phyloP scores from a whole-genome alignment of 2,113 vertebrate genomes.

The Alethe diademata region DNA sequence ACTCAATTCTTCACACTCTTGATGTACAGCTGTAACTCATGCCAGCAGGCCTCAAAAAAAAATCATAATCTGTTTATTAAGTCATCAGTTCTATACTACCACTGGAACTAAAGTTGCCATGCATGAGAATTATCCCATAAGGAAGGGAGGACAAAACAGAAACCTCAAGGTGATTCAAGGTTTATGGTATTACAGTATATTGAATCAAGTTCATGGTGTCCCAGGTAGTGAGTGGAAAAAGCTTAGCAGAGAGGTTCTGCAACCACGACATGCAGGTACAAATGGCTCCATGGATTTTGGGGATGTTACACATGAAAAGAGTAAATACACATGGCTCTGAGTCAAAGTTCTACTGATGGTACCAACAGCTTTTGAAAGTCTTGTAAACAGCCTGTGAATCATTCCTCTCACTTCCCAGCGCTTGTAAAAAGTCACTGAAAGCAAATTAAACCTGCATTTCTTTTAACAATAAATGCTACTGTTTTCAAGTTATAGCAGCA shows the following conservation, averaged over 20 bases:
- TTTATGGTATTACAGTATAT: not conserved
- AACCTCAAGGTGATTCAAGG: not conserved
- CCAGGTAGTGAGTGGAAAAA: not conserved
- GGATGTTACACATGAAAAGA: not conserved
- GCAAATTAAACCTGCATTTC: not conserved
- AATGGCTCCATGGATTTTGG: not conserved
- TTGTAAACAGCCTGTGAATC: not conserved
- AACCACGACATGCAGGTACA: not conserved
- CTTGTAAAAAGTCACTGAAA: not conserved
- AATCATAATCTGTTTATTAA: not conserved
- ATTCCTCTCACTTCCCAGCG: not conserved
- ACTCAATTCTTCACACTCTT: not conserved
- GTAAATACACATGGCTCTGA: rapidly evolving
- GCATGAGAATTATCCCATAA: not conserved
- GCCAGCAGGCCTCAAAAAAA: not conserved
- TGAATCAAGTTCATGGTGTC: not conserved
- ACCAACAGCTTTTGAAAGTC: not conserved
- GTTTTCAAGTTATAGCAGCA: not conserved
- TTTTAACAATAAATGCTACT: not conserved
- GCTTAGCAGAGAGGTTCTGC: not conserved
- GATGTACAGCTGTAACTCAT: not conserved
- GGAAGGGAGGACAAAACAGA: not conserved
- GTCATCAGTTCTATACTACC: not conserved
- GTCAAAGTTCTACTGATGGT: not conserved
- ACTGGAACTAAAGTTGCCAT: not conserved